These are phyloP conservation scores for Oscarella lobularis DNA, from an alignment of 37 sponge, comb jelly and placozoan genomes.

Conservation along the genomic window DNA sequence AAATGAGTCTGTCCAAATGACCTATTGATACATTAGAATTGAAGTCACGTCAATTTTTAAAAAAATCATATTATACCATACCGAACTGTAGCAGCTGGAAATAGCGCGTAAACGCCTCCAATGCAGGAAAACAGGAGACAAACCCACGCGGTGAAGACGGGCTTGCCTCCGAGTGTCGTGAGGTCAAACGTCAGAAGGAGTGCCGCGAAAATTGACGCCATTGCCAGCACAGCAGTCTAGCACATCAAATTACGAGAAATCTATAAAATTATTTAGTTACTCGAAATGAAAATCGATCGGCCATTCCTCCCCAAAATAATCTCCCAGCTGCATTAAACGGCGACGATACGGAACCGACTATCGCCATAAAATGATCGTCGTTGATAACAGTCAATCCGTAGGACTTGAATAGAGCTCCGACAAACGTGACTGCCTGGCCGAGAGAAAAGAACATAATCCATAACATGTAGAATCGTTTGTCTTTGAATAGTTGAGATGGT, in stretches of 20 bases:
- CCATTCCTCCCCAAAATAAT: slow-evolving; percentile 52
- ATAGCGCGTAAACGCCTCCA: slow-evolving; percentile 56
- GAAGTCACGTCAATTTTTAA: not conserved
- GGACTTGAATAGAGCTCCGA: slow-evolving; percentile 42
- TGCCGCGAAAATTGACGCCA: not conserved
- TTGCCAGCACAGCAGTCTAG: slow-evolving; percentile 2
- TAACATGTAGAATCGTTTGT: slow-evolving; percentile 52
- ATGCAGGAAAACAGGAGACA: slow-evolving; percentile 74
- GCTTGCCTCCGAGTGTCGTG: slow-evolving; percentile 5
- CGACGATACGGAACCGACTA: slow-evolving; percentile 26
- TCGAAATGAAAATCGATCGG: slow-evolving; percentile 43
- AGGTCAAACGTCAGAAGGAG: not conserved
- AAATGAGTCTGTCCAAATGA: not conserved
- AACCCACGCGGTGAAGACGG: slow-evolving; percentile 48
- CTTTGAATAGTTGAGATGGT: slow-evolving; percentile 47
- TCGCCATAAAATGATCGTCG: slow-evolving; percentile 55
- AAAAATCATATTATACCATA: not conserved
- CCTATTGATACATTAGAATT: not conserved
- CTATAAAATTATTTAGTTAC: not conserved
- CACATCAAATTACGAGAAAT: not conserved
- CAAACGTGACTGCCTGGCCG: slow-evolving; percentile 28
- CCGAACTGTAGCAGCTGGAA: slow-evolving; percentile 53
- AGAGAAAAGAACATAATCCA: slow-evolving; percentile 58
- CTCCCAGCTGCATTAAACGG: slow-evolving; percentile 55
- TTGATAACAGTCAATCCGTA: slow-evolving; percentile 26